phyloP scores from a whole-genome alignment of 2,113 vertebrate genomes.

The human region DNA sequence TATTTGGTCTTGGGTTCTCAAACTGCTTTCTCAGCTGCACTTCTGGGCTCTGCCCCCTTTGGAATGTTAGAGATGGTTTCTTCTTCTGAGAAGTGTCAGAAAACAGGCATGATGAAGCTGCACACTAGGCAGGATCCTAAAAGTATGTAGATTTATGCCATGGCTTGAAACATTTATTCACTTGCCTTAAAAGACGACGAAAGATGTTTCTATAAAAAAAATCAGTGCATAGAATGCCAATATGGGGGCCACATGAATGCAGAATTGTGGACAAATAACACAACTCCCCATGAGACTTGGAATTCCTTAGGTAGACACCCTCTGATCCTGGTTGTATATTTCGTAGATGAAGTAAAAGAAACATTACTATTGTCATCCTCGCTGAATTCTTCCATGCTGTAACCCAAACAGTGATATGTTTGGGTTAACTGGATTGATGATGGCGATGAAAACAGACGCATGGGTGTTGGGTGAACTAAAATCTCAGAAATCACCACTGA shows the following conservation, averaged over 20 bases:
- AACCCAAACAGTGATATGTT: neutral
- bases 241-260: neutral
- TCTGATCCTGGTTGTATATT: neutral
- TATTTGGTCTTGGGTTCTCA: neutral
- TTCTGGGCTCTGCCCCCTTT: neutral
- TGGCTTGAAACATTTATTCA: neutral
- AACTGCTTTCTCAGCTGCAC: neutral
- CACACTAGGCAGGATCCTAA: neutral
- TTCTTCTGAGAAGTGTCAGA: neutral
- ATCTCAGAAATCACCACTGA: too few species aligned
- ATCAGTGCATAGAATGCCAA: neutral
- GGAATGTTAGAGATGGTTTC: neutral
- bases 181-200: neutral
- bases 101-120: neutral
- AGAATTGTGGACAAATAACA: neutral
- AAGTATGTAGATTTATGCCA: neutral
- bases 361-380: neutral
- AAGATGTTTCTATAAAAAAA: neutral
- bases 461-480: too few species aligned
- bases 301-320: neutral
- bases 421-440: neutral
- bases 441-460: neutral
- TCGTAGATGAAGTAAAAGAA: neutral
- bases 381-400: neutral
- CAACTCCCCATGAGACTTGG: neutral